Conservation (phyloP, 2,113 vertebrate genomes). For the Redunca redunca region DNA sequence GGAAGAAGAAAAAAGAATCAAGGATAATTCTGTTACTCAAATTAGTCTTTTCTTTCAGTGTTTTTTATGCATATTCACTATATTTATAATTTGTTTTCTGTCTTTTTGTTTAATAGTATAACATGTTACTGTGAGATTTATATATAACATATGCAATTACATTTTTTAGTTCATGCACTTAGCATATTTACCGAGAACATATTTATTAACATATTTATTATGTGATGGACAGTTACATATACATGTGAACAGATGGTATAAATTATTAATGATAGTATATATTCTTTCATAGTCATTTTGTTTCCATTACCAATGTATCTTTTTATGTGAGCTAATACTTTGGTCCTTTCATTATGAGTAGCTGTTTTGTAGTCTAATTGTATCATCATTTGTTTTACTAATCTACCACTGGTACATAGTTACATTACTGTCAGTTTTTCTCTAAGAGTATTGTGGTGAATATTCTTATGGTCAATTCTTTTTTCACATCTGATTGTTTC, state of each 20-base stretch:
- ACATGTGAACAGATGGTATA: background rate
- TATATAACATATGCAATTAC: background rate
- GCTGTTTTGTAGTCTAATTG: background rate
- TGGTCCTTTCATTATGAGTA: background rate
- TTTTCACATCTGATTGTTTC: conserved; percentile 10
- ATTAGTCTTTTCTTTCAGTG: background rate
- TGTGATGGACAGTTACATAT: background rate
- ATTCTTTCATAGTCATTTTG: background rate
- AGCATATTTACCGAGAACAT: background rate
- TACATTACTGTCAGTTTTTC: background rate
- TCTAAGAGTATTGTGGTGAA: background rate
- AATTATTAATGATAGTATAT: background rate
- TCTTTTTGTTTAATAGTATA: background rate
- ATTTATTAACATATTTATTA: background rate
- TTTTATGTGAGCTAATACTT: background rate
- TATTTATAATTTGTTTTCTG: background rate
- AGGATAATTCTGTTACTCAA: background rate
- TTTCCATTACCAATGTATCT: background rate
- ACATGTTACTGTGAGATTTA: background rate
- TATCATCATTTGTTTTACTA: background rate
- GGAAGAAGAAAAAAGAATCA: conserved; percentile 16
- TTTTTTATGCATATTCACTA: background rate
- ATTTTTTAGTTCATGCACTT: background rate
- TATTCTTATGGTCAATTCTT: background rate
- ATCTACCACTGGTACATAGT: background rate